Evolutionary conservation across 2,888 invertebrate genomes (phyloP).

Genomic region (Gerosis bhagava): DNA sequence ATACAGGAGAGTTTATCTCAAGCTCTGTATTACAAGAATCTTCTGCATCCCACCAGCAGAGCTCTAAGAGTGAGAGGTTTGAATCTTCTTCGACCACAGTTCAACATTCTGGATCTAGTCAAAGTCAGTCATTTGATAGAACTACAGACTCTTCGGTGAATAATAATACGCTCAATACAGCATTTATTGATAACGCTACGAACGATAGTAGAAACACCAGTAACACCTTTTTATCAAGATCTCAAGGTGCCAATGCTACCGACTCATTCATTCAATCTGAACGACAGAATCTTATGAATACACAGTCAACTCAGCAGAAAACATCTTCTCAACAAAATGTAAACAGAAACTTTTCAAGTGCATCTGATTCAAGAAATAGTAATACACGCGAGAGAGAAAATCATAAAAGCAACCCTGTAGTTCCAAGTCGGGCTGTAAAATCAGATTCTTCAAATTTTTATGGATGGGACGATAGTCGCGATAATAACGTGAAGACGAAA

Average conservation of each 20-base stretch:
- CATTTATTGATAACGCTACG: conserved; percentile 61
- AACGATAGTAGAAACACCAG: conserved; percentile 47
- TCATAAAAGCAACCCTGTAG: conserved; percentile 51
- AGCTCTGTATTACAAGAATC: conserved; percentile 64
- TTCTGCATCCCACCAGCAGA: conserved; percentile 65
- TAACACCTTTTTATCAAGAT: conserved; percentile 50
- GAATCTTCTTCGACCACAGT: conserved; percentile 69
- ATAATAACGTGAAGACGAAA: conserved; percentile 57
- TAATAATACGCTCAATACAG: conserved; percentile 70
- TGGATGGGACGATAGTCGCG: conserved; percentile 65
- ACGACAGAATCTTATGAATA: conserved; percentile 57
- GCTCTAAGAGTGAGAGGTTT: conserved; percentile 66
- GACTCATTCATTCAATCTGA: conserved; percentile 71
- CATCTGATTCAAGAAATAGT: conserved; percentile 48
- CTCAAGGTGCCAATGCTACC: conserved; percentile 63
- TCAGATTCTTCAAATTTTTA: conserved; percentile 65
- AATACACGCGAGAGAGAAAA: conserved; percentile 58
- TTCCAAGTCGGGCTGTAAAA: conserved; percentile 52
- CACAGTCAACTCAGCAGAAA: conserved; percentile 46
- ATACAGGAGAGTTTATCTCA: conserved; percentile 69
- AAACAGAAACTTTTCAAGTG: conserved; percentile 33
- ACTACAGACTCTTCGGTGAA: conserved; percentile 59
- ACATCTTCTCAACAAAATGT: conserved; percentile 38
- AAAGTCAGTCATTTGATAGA: conserved; percentile 62
- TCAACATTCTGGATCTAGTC: conserved; percentile 63